Conservation (phyloP, 2,888 invertebrate species). For the Dinocampus coccinellae region DNA sequence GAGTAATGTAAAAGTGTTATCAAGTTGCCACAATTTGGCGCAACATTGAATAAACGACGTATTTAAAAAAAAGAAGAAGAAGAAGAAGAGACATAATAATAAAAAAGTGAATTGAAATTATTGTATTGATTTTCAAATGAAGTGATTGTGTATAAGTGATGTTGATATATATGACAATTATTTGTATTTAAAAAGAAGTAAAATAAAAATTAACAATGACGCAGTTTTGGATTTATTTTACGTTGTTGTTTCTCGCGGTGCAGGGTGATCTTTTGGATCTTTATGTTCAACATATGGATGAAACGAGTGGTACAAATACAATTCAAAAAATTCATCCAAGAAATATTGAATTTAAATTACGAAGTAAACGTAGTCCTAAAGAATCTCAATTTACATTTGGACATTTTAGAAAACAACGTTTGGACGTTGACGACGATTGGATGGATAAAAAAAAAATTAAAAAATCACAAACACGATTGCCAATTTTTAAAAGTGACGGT, state of each 20-base stretch:
- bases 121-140: background rate
- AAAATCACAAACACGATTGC: conserved; percentile 39
- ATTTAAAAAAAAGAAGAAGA: background rate
- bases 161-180: background rate
- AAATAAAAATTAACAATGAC: conserved; percentile 56
- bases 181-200: background rate
- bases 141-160: background rate
- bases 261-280: conserved; percentile 62
- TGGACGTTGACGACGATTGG: conserved; percentile 59
- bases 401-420: conserved; percentile 55
- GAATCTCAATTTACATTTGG: conserved; percentile 50
- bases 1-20: background rate
- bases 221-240: conserved; percentile 48
- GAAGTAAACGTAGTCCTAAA: conserved; percentile 50
- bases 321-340: conserved; percentile 52
- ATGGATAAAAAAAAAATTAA: conserved; percentile 37
- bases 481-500: conserved; percentile 51
- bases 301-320: conserved; percentile 59
- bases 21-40: conserved; percentile 6
- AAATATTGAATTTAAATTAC: conserved; percentile 42
- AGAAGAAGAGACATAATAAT: background rate
- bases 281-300: conserved; percentile 68
- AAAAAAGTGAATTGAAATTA: background rate
- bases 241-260: conserved; percentile 52
- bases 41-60: background rate